phyloP scores from a whole-genome alignment of 2,113 vertebrate genomes.

The Carettochelys insculpta region DNA sequence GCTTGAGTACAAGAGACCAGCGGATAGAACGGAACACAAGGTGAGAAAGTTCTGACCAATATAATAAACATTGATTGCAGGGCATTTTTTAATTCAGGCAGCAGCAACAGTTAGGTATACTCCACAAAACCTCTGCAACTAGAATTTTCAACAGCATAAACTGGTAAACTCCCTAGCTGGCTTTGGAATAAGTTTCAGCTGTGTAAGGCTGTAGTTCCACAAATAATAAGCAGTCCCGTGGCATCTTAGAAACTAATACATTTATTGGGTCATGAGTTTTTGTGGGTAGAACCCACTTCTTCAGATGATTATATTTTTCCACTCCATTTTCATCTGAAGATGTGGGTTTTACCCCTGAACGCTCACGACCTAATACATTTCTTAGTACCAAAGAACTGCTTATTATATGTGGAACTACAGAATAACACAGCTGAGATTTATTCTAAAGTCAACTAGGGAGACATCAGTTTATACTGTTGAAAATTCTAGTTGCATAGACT shows the following conservation, averaged over 20 bases:
- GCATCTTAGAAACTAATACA: no score
- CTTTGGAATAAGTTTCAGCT: constrained; percentile 13
- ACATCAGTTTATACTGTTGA: background rate
- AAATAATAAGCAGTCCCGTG: no score
- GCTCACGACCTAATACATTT: no score
- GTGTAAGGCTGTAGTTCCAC: no score
- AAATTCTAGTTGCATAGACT: background rate
- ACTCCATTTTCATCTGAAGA: no score
- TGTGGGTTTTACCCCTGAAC: no score
- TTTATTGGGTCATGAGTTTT: no score
- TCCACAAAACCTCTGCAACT: background rate
- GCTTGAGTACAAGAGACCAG: background rate
- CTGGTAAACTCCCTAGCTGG: background rate
- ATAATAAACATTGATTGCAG: background rate
- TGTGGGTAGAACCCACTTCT: no score
- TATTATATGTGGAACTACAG: no score
- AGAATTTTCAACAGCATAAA: background rate
- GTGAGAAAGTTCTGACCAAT: background rate
- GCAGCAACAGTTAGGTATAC: background rate
- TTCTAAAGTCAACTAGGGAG: background rate
- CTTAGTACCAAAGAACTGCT: no score
- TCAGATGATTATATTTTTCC: no score
- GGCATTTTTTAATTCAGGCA: background rate
- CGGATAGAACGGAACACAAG: background rate
- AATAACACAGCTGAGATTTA: no score